Percentiles rank a stretch among this genome's conserved stretches.
phyloP scores from a whole-genome alignment of 2,888 invertebrate genomes.

The Athripsodes cinereus region DNA sequence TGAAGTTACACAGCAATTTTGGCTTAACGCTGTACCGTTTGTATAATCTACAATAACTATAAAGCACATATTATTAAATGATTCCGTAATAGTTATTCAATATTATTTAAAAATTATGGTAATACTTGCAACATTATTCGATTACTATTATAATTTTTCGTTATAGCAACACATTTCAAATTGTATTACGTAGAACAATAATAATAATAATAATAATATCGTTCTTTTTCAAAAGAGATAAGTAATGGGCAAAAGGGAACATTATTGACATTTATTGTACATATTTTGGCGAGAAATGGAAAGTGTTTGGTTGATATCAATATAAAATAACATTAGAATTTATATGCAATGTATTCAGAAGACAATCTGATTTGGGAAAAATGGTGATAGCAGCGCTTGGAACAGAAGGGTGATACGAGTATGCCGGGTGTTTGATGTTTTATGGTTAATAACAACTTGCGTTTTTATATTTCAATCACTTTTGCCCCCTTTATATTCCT shows the following conservation, averaged over 20 bases:
- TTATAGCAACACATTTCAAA: too few species aligned
- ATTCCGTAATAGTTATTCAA: neutral
- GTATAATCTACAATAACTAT: too few species aligned
- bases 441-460: slow-evolving; percentile 4
- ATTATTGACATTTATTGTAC: slow-evolving; percentile 27
- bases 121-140: neutral
- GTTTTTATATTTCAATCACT: too few species aligned
- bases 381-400: slow-evolving; percentile 4
- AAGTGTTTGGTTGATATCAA: slow-evolving; percentile 23
- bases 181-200: too few species aligned
- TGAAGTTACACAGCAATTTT: too few species aligned
- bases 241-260: slow-evolving; percentile 1
- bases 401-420: neutral
- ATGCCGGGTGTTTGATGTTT: neutral
- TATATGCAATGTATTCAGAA: slow-evolving; percentile 26
- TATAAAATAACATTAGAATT: slow-evolving; percentile 25
- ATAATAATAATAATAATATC: neutral
- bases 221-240: neutral
- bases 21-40: too few species aligned
- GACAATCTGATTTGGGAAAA: slow-evolving; percentile 27
- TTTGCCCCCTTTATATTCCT: too few species aligned
- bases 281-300: slow-evolving; percentile 20
- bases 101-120: neutral
- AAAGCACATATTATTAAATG: neutral
- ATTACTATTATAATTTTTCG: too few species aligned